Conservation (phyloP, 2,888 invertebrate genomes). For the Ceramica pisi region DNA sequence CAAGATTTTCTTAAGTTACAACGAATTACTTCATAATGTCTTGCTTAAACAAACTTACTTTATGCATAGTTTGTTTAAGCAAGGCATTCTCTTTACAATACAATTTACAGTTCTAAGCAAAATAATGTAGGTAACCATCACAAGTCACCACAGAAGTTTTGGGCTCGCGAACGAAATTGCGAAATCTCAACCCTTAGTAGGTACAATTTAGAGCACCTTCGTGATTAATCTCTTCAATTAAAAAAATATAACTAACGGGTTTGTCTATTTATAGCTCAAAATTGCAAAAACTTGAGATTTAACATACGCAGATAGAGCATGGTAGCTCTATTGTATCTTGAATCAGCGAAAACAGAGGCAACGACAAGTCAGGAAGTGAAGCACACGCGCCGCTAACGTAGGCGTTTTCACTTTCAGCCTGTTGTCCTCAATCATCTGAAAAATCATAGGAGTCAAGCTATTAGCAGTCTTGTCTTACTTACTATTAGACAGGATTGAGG, state of each 20-base stretch:
- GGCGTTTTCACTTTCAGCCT: constrained; percentile 3
- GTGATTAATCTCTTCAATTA: not conserved
- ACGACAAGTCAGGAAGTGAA: constrained; percentile 5
- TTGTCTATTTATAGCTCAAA: not conserved
- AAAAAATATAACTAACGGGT: not conserved
- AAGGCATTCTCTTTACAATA: not conserved
- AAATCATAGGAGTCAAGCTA: not conserved
- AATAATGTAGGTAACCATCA: not conserved
- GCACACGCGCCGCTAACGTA: not conserved
- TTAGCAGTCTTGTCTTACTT: not conserved
- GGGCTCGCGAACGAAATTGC: not conserved
- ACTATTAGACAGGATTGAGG: not conserved
- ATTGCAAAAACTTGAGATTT: constrained; percentile 21
- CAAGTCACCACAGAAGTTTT: not conserved
- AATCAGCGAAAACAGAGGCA: not conserved
- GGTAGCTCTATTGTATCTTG: constrained; percentile 7
- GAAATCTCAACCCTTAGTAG: not conserved
- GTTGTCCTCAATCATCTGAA: constrained; percentile 19
- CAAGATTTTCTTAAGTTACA: constrained; percentile 13
- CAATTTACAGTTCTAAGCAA: not conserved
- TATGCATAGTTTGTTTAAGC: not conserved
- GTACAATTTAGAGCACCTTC: not conserved
- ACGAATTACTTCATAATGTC: not conserved
- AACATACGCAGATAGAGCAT: not conserved
- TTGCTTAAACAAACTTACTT: no score